Evolutionary conservation across 2,888 invertebrate species (phyloP), one percentile per base, ranked within the genome.

Genomic region (Philhelius pedissequus): DNA sequence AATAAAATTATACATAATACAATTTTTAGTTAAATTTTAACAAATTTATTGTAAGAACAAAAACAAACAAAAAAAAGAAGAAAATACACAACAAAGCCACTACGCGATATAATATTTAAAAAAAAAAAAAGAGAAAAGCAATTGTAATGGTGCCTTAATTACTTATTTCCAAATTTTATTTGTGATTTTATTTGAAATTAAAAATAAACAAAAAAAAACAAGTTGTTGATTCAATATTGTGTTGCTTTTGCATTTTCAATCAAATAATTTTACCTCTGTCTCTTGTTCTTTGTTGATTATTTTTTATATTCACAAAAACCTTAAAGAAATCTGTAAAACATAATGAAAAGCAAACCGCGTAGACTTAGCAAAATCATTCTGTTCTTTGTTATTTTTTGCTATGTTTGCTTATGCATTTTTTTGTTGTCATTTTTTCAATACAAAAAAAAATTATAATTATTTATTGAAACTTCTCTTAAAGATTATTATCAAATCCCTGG

Each of bases 141-240:
- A 90, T 90, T 90, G 91, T 90, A 90, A 90, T 90, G 91, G 90
- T 90, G 90, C 90, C 90, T 90, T 90, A 90, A 91, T 90, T 89
- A 90, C 89, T 89, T 89, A 88, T 87, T 90, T 90, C 89, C 87
- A 73, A 80, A 69, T 58, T 62, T 77, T 70, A 35, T 76, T 76
- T 50, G 32, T 60, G 13, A 32, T 56, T 35, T 18, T 54, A 22
- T 74, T 64, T 60, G 50, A 58, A 40, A 40, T 43, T 62, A 3
- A 20, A 56, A 1, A 13, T 45, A 20, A 11, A 13, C n/a, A 25
- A 58, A 30, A 30, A n/a, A n/a, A 56, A 30, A 15, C 43, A 62
- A 30, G 48, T 48, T 48, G 48, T 71, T 82, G 15, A 15, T 58
- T 35, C 27, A 54, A 20, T 30, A 43, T 35, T 73, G 25, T 56